Conservation (phyloP, 92 coral and sea anemone genomes). For the Zoanthus sansibaricus region DNA sequence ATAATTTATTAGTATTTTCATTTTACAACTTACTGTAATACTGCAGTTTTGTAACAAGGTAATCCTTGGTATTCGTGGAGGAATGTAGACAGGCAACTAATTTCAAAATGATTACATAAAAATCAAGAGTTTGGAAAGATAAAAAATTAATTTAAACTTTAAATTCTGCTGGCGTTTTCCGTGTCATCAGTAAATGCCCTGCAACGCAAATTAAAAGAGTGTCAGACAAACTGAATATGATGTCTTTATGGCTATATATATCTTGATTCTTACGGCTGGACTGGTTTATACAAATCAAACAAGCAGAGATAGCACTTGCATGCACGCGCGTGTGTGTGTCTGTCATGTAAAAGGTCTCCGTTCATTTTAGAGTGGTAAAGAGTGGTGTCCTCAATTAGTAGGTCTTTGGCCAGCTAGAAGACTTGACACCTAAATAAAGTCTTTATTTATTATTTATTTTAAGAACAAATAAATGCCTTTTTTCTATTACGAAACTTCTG, state of each 20-base stretch:
- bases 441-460: no score
- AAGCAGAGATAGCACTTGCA: no score
- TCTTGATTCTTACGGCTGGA: neutral
- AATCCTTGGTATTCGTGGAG: neutral
- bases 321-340: no score
- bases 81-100: neutral
- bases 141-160: neutral
- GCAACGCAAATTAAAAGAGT: neutral
- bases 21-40: neutral
- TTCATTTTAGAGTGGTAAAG: no score
- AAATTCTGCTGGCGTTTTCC: slow-evolving; percentile 1
- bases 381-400: no score
- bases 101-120: neutral
- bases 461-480: no score
- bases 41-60: neutral
- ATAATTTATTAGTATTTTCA: neutral
- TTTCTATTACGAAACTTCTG: no score
- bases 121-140: neutral
- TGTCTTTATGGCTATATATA: neutral
- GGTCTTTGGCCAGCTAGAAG: no score
- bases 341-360: no score
- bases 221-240: neutral
- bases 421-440: no score
- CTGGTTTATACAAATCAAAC: no score
- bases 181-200: slow-evolving; percentile 40